phyloP scores from a whole-genome alignment of 1,140 invertebrate genomes.

The Ceratoteleas bidentatus region DNA sequence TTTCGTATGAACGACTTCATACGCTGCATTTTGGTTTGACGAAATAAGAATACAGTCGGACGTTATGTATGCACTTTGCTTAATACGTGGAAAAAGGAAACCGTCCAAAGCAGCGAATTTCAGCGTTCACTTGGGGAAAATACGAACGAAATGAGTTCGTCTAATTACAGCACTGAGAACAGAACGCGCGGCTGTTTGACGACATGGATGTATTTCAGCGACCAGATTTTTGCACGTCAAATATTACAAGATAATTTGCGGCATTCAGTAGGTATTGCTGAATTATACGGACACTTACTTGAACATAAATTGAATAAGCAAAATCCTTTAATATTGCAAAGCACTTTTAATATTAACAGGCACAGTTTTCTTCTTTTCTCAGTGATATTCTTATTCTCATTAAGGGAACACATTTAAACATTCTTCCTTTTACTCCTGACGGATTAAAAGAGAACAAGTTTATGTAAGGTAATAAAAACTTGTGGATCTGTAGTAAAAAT shows the following conservation, averaged over 20 bases:
- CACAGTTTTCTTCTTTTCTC: too few species aligned
- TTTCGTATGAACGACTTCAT: constrained; percentile 50
- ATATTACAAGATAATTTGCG: constrained; percentile 46
- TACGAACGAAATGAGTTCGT: constrained; percentile 52
- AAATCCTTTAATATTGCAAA: too few species aligned
- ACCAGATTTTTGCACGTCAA: constrained; percentile 37
- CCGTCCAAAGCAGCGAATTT: constrained; percentile 47
- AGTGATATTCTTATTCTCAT: too few species aligned
- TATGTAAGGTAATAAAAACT: too few species aligned
- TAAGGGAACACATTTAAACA: too few species aligned
- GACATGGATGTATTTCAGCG: constrained; percentile 30
- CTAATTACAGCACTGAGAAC: constrained; percentile 55
- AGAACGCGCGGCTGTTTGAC: constrained; percentile 30
- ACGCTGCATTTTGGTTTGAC: constrained; percentile 38
- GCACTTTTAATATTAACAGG: too few species aligned
- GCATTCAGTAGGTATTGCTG: too few species aligned
- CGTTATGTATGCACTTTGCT: constrained; percentile 58
- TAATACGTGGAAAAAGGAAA: constrained; percentile 51
- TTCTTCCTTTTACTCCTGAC: too few species aligned
- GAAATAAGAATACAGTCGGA: constrained; percentile 30
- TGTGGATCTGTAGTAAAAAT: too few species aligned
- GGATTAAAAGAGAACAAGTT: too few species aligned
- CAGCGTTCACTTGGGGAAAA: constrained; percentile 54
- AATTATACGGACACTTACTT: too few species aligned
- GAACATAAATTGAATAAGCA: too few species aligned